Conservation (phyloP, 2,113 vertebrate species). For the Numenius arquata region DNA sequence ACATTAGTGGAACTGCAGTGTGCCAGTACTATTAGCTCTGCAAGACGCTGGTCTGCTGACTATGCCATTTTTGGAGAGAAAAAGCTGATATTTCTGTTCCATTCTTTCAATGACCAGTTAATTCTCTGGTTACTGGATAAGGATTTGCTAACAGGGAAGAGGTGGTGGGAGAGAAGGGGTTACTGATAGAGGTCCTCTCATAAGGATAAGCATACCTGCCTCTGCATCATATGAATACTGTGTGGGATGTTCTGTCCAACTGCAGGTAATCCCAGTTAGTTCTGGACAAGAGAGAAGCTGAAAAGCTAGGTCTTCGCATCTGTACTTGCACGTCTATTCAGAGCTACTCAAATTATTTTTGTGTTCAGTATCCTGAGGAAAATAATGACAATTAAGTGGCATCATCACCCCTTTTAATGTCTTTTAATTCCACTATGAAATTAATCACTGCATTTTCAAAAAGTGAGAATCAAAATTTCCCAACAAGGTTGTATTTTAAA, state of each 20-base stretch:
- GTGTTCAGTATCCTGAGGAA: not conserved
- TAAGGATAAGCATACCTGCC: not conserved
- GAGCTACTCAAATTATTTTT: not conserved
- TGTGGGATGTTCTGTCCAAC: not conserved
- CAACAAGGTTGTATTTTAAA: not conserved
- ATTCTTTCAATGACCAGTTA: not conserved
- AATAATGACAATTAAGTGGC: not conserved
- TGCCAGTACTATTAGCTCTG: not conserved
- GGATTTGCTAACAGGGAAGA: not conserved
- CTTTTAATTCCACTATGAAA: not conserved
- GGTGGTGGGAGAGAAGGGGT: not conserved
- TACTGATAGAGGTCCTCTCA: not conserved
- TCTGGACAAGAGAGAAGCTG: not conserved
- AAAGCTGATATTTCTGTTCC: not conserved
- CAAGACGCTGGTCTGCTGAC: not conserved
- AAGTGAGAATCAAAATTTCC: not conserved
- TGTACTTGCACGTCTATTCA: not conserved
- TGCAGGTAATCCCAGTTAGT: not conserved
- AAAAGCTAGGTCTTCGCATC: not conserved
- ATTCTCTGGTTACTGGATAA: not conserved
- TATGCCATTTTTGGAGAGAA: not conserved
- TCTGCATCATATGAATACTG: fast-evolving
- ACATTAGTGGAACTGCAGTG: not conserved
- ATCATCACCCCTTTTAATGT: not conserved
- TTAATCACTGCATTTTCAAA: not conserved